Percentiles rank a stretch among this genome's conserved stretches.
phyloP scores from a whole-genome alignment of 2,888 invertebrate genomes.

The Eristalinus sepulchralis region DNA sequence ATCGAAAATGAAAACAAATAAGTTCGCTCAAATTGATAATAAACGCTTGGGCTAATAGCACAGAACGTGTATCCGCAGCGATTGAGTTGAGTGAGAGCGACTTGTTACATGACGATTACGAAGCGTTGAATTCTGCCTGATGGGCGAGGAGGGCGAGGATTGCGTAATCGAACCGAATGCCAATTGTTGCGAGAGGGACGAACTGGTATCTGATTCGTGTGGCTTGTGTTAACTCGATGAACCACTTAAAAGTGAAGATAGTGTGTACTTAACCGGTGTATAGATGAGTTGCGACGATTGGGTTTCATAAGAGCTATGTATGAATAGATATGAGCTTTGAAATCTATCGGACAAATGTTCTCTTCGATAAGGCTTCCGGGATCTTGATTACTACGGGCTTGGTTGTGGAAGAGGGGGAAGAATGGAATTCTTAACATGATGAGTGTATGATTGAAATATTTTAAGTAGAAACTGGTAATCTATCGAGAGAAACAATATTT shows the following conservation, averaged over 20 bases:
- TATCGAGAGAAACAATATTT: background rate
- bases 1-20: conserved; percentile 25
- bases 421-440: too few relatives aligned
- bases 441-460: too few relatives aligned
- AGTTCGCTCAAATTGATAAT: conserved; percentile 45
- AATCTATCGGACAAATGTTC: too few relatives aligned
- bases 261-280: background rate
- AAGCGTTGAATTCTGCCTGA: background rate
- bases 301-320: background rate
- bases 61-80: background rate
- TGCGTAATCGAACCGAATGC: conserved; percentile 15
- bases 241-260: background rate
- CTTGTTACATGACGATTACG: conserved; percentile 34
- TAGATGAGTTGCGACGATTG: background rate
- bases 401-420: background rate
- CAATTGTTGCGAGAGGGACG: background rate
- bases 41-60: conserved; percentile 37
- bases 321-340: background rate
- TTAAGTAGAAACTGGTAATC: too few relatives aligned
- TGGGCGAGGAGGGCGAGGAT: background rate
- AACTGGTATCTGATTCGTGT: background rate
- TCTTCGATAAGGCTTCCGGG: too few relatives aligned
- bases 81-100: conserved; percentile 31
- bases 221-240: conserved; percentile 22
- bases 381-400: background rate